Evolutionary conservation across 2,888 invertebrate species (phyloP).

Genomic region (Agriotes lineatus): DNA sequence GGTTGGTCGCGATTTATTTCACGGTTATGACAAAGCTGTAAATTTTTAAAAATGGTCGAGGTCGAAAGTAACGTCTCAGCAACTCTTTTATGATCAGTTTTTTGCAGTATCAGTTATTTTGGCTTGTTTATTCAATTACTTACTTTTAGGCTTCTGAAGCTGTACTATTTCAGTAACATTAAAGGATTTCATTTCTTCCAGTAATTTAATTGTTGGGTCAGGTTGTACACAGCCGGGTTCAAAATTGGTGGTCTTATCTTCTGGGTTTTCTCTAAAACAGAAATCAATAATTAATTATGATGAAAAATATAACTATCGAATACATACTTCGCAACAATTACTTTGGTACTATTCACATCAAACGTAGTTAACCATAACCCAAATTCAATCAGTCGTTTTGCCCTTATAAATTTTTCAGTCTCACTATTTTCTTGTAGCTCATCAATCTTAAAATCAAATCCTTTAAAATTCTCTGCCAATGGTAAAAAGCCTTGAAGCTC

Average conservation of each 20-base stretch:
- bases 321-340: conserved; percentile 46
- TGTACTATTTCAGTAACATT: conserved; percentile 60
- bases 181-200: conserved; percentile 71
- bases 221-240: conserved; percentile 65
- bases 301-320: neutral
- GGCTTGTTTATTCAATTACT: too few species aligned
- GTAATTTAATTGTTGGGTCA: conserved; percentile 68
- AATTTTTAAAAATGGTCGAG: too few species aligned
- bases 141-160: conserved; percentile 52
- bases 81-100: too few species aligned
- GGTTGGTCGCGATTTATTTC: too few species aligned
- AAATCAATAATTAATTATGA: too few species aligned
- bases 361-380: conserved; percentile 67
- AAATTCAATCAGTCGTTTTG: conserved; percentile 67
- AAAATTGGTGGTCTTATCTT: conserved; percentile 56
- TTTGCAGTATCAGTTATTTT: too few species aligned
- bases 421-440: conserved; percentile 63
- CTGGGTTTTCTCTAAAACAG: conserved; percentile 51
- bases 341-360: conserved; percentile 62
- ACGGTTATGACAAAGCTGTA: too few species aligned
- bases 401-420: conserved; percentile 67
- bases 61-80: too few species aligned
- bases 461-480: conserved; percentile 72
- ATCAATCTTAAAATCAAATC: conserved; percentile 68
- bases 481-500: conserved; percentile 86